Base-by-base conservation (phyloP, 2,113 vertebrate genomes). In the Cercopithecus mona region DNA sequence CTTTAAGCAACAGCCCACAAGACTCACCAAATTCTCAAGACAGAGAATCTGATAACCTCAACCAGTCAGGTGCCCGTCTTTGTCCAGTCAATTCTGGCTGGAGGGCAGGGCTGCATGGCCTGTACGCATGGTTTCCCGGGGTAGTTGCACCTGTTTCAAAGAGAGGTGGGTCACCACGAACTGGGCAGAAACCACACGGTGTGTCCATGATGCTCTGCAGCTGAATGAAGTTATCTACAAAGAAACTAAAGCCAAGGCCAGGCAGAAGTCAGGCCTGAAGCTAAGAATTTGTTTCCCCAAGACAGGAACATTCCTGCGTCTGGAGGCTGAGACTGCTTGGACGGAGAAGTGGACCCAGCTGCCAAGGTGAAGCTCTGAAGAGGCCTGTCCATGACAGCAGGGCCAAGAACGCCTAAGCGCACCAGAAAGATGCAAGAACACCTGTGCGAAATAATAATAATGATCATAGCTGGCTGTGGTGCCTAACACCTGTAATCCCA, bases 281-380 rank as follows among this genome's bases (percentile, higher is more conserved):
- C 43, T 55, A 57, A 38, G 40, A 70, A 18, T 10, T 8, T 22
- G 6, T 20, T 76, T 70, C 48, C 75, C 70, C 23, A 16, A 23
- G 57, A 40, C 5, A 2, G 23, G n/a, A 27, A 5, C 0, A 0
- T 7, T 35, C 57, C 68, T 27, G 48, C 38, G 16, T 68, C 18
- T 11, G 22, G 61, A 83, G 68, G 17, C 40, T 52, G 75, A 52
- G 48, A 68, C 52, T 57, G 16, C 57, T 23, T 25, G 81, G 72
- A 18, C 2, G 11, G 55, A 14, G 8, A 4, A 6, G 32, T 12
- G 75, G 57, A 79, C 55, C 66, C 48, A 64, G 81, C 18, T 22
- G 22, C 50, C 45, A 0, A 2, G 40, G 59, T 48, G 76, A 18
- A 35, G 14, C 55, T 43, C 89, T 27, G 38, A 20, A 66, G 43